These are phyloP conservation scores for Brachionus asplanchnoidis DNA, from an alignment of 1,140 invertebrate species.

Conservation along the genomic window DNA sequence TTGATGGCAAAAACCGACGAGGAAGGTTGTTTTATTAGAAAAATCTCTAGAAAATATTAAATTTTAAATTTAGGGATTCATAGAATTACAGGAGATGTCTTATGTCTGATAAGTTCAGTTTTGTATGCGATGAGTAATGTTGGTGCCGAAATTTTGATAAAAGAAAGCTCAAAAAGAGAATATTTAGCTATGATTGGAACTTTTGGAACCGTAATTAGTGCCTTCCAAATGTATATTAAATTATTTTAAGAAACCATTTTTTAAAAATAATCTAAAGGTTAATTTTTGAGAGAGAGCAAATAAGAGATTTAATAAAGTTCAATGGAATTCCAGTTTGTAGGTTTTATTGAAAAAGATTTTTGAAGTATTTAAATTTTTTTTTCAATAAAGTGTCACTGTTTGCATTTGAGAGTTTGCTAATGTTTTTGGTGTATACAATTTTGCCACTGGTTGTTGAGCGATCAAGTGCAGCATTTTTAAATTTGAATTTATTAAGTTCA, in stretches of 20 bases:
- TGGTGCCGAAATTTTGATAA: constrained; percentile 74
- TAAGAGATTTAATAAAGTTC: constrained; percentile 60
- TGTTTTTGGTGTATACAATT: constrained; percentile 72
- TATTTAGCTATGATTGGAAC: constrained; percentile 79
- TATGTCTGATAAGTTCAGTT: constrained; percentile 73
- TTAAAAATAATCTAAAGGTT: constrained; percentile 53
- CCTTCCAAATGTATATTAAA: constrained; percentile 67
- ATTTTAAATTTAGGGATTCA: constrained; percentile 59
- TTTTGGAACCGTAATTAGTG: constrained; percentile 72
- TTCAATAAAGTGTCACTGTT: constrained; percentile 59
- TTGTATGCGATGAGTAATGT: constrained; percentile 77
- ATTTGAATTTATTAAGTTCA: constrained; percentile 73
- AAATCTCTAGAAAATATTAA: neutral
- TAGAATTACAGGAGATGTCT: constrained; percentile 73
- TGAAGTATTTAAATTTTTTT: neutral
- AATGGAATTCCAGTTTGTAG: constrained; percentile 58
- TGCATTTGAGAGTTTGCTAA: constrained; percentile 62
- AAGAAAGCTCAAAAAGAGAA: constrained; percentile 71
- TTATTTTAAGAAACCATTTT: neutral
- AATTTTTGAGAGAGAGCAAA: constrained; percentile 59
- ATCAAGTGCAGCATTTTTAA: constrained; percentile 73
- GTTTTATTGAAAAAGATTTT: constrained; percentile 35
- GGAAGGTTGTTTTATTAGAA: constrained; percentile 39
- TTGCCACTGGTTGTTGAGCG: constrained; percentile 71
- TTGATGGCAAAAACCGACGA: constrained; percentile 51